Evolutionary conservation across 2,797 vertebrate species (phyloP).

Genomic region (Phrynocephalus forsythii): DNA sequence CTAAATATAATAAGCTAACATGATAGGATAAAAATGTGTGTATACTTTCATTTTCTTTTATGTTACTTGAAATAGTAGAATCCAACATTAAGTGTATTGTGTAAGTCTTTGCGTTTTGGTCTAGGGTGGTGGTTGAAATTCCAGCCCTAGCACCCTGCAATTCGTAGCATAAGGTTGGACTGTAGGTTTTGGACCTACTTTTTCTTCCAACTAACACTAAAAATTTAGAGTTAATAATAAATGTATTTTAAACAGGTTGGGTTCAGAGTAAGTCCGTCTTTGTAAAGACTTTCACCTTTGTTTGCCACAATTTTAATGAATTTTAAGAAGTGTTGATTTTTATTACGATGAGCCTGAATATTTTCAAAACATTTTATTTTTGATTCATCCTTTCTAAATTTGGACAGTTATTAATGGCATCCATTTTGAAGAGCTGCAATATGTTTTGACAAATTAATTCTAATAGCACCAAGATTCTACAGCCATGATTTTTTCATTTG

Average conservation of each 20-base stretch:
- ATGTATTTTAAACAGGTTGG: neutral
- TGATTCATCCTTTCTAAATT: slow-evolving; percentile 59
- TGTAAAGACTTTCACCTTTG: neutral
- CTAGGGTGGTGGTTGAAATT: too few relatives aligned
- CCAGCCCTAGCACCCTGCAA: too few relatives aligned
- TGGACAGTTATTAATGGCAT: slow-evolving; percentile 67
- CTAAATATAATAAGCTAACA: too few relatives aligned
- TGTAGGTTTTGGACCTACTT: too few relatives aligned
- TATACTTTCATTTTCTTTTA: too few relatives aligned
- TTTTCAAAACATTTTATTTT: slow-evolving; percentile 58
- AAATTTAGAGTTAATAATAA: neutral
- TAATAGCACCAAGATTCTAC: slow-evolving; percentile 46
- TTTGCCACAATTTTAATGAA: neutral
- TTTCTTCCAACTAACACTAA: too few relatives aligned
- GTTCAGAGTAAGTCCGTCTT: neutral
- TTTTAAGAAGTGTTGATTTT: neutral
- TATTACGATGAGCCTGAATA: slow-evolving; percentile 10
- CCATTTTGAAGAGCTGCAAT: slow-evolving; percentile 50
- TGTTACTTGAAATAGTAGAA: too few relatives aligned
- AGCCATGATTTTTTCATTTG: slow-evolving; percentile 43
- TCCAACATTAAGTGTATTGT: too few relatives aligned
- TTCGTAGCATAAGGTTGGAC: too few relatives aligned
- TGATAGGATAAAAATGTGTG: too few relatives aligned
- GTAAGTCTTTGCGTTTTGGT: too few relatives aligned
- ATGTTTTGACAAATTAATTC: slow-evolving; percentile 37